Percentiles rank a stretch among this genome's conserved stretches.
Conservation (phyloP, 2,113 vertebrate species). For the Nicator chloris region DNA sequence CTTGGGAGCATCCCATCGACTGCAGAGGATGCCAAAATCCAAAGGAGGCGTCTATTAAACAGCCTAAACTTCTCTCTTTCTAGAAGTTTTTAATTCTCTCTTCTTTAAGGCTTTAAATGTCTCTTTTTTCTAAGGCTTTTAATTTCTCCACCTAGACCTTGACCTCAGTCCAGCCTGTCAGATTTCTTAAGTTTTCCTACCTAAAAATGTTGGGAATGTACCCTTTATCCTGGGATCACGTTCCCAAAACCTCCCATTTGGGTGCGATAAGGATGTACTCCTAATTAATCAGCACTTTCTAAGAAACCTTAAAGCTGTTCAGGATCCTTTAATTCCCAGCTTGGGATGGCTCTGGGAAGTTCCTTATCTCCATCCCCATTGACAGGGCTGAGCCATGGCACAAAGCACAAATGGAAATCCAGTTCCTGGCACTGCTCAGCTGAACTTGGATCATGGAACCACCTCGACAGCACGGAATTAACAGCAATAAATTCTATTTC, state of each 20-base stretch:
- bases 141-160: not conserved
- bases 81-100: not conserved
- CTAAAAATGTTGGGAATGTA: not conserved
- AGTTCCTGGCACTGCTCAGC: not conserved
- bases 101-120: not conserved
- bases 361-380: not conserved
- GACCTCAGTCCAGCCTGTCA: not conserved
- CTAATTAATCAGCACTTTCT: not conserved
- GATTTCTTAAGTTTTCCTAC: not conserved
- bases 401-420: not conserved
- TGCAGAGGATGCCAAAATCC: rapidly evolving
- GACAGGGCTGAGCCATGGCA: not conserved
- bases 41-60: not conserved
- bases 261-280: not conserved
- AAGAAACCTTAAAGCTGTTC: not conserved
- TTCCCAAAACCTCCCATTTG: not conserved
- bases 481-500: not conserved
- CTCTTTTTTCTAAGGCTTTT: not conserved
- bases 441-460: not conserved
- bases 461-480: not conserved
- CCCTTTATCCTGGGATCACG: not conserved
- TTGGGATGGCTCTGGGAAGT: not conserved
- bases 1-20: not conserved
- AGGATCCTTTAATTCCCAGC: not conserved
- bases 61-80: not conserved